Percentiles rank a stretch among this genome's conserved stretches.
phyloP scores from a whole-genome alignment of 2,797 vertebrate species.

The Margarornis squamiger region DNA sequence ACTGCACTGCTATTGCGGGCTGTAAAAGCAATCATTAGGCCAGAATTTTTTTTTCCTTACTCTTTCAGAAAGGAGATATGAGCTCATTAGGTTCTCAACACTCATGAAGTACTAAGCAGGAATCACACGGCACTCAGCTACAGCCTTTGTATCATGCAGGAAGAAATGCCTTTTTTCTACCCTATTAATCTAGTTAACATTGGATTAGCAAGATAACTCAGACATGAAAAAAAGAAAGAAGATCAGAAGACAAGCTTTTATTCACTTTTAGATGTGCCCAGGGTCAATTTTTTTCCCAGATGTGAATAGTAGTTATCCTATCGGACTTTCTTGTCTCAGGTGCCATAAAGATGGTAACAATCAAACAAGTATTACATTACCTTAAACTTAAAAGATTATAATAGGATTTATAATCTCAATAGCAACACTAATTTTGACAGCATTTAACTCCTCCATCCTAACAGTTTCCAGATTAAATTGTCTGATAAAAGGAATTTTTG shows the following conservation, averaged over 20 bases:
- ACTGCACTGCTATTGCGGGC: background rate
- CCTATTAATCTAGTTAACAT: slow-evolving; percentile 14
- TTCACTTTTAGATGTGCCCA: background rate
- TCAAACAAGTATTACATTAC: background rate
- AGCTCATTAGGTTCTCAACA: slow-evolving; percentile 35
- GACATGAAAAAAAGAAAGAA: background rate
- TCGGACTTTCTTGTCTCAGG: background rate
- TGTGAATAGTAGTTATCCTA: background rate
- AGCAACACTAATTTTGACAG: background rate
- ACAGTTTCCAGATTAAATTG: background rate
- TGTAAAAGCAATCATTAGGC: slow-evolving; percentile 41
- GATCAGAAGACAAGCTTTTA: background rate
- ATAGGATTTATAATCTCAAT: background rate
- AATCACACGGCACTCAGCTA: background rate
- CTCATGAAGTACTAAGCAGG: background rate
- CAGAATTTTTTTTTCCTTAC: background rate
- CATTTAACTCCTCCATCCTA: background rate
- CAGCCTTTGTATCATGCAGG: background rate
- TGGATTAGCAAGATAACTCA: slow-evolving; percentile 29
- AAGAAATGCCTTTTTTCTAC: background rate
- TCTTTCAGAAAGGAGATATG: background rate
- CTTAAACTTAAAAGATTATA: background rate
- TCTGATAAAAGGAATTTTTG: background rate
- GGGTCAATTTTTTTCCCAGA: background rate
- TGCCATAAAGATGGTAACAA: background rate